A percentile compares a stretch with the other conserved stretches of the same genome.
Conservation (phyloP, 2,797 vertebrate genomes). For the Melanotaenia boesemani region DNA sequence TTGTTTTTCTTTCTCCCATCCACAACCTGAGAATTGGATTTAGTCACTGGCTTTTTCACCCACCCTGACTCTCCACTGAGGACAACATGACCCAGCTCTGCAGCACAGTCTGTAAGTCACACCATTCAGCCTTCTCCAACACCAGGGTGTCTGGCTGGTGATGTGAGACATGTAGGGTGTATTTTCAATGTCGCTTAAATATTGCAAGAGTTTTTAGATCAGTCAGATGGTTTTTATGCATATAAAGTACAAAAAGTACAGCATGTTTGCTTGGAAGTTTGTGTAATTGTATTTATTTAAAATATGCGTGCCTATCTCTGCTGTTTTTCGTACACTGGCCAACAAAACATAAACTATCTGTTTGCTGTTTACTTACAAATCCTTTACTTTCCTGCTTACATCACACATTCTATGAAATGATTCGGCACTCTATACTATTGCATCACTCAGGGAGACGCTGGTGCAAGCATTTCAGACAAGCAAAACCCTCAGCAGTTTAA, state of each 20-base stretch:
- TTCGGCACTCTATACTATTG: conserved; percentile 37
- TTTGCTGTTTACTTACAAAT: neutral
- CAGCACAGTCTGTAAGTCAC: conserved; percentile 36
- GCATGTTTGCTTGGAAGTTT: neutral
- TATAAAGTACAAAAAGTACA: neutral
- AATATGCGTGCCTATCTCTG: conserved; percentile 13
- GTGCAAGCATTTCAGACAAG: conserved; percentile 35
- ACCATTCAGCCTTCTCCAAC: neutral
- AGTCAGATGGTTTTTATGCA: neutral
- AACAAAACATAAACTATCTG: conserved; percentile 17
- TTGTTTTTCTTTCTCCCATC: conserved; percentile 48
- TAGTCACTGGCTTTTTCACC: conserved; percentile 58
- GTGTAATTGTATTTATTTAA: neutral
- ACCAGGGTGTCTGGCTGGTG: conserved; percentile 3
- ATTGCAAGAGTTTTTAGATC: neutral
- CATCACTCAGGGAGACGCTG: conserved; percentile 30
- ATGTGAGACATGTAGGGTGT: neutral
- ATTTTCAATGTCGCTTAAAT: neutral
- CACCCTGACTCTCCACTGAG: conserved; percentile 47
- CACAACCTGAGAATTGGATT: conserved; percentile 61
- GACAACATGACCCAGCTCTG: conserved; percentile 63
- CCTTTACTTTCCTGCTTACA: neutral
- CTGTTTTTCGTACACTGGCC: conserved; percentile 25
- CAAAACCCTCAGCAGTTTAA: neutral
- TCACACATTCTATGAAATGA: conserved; percentile 8